Percentiles rank a stretch among this genome's conserved stretches.
phyloP scores from a whole-genome alignment of 2,113 vertebrate genomes.

The Nyctereutes procyonoides region DNA sequence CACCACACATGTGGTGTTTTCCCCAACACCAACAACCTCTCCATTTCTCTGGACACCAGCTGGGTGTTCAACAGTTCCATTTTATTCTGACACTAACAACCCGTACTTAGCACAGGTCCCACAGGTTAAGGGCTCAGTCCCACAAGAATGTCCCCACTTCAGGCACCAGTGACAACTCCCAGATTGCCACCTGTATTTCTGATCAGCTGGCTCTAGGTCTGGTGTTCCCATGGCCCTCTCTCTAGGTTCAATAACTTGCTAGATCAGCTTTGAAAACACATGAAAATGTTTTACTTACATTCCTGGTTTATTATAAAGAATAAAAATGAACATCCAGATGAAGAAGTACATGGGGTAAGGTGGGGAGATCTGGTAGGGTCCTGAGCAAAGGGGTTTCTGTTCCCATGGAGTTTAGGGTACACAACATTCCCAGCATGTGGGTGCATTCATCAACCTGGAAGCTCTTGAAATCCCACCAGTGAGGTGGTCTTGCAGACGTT shows the following conservation, averaged over 20 bases:
- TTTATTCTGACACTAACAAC: too few species aligned
- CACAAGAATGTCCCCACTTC: not conserved
- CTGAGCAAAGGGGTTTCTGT: accelerated
- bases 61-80: not conserved
- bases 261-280: not conserved
- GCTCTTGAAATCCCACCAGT: not conserved
- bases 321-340: not conserved
- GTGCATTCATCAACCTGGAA: not conserved
- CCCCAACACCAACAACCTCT: not conserved
- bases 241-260: not conserved
- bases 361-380: not conserved
- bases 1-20: not conserved
- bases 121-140: not conserved
- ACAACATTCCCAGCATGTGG: not conserved
- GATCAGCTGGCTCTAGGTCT: not conserved
- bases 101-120: not conserved
- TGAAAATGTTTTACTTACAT: not conserved
- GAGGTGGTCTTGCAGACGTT: not conserved
- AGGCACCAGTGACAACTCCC: not conserved
- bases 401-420: not conserved
- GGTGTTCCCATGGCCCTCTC: not conserved
- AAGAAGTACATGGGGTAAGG: not conserved
- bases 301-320: not conserved
- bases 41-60: not conserved
- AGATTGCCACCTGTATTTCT: not conserved